A percentile compares a stretch with the other conserved stretches of the same genome.
These are phyloP conservation scores for Nebria ingens DNA, from an alignment of 1,140 invertebrate species.

Conservation along the genomic window DNA sequence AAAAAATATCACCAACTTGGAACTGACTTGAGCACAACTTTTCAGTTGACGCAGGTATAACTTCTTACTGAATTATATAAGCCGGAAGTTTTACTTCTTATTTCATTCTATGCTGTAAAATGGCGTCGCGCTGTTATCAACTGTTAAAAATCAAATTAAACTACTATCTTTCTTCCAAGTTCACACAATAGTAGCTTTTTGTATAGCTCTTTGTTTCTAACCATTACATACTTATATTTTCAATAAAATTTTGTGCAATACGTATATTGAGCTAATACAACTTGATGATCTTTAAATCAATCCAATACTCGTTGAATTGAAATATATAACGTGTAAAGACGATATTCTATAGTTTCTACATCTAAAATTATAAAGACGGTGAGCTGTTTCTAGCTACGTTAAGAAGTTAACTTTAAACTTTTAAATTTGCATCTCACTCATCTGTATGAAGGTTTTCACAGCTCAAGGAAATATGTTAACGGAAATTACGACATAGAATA, in stretches of 20 bases:
- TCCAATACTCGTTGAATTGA: not conserved
- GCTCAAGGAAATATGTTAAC: not conserved
- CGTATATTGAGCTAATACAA: no score
- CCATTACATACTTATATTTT: no score
- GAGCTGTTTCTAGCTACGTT: not conserved
- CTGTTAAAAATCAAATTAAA: not conserved
- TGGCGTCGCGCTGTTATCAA: not conserved
- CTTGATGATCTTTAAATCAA: not conserved
- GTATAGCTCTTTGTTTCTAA: no score
- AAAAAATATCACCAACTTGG: not conserved
- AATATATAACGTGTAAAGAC: not conserved
- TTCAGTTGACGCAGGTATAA: not conserved
- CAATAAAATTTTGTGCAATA: no score
- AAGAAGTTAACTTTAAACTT: not conserved
- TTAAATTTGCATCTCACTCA: constrained; percentile 5
- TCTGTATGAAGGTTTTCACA: not conserved
- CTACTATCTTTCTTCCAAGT: not conserved
- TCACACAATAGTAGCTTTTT: not conserved
- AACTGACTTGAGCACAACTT: not conserved
- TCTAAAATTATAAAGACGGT: not conserved
- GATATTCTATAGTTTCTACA: not conserved
- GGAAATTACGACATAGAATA: not conserved
- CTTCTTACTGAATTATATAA: constrained; percentile 3
- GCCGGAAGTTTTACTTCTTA: constrained; percentile 1
- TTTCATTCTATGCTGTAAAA: not conserved